Evolutionary conservation across 2,113 vertebrate genomes (phyloP).

Genomic region (Alethe diademata): DNA sequence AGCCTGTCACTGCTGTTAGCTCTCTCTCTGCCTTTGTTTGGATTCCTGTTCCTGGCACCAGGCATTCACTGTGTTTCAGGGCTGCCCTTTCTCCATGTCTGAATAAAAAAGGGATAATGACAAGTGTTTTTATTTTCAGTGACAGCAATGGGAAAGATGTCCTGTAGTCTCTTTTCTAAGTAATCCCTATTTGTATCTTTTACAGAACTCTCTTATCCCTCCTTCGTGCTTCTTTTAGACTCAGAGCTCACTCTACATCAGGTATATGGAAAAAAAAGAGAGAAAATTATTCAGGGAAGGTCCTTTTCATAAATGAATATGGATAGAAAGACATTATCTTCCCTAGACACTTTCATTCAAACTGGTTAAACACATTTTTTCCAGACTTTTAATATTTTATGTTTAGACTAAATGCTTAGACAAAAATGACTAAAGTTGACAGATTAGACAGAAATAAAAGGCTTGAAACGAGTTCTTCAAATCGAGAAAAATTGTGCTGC

Average conservation of each 20-base stretch:
- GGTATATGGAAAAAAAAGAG: neutral
- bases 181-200: neutral
- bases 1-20: neutral
- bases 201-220: neutral
- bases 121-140: neutral
- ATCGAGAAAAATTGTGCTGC: neutral
- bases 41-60: neutral
- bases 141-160: neutral
- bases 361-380: neutral
- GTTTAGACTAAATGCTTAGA: neutral
- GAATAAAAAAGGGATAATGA: neutral
- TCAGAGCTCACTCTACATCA: neutral
- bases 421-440: constrained; percentile 14
- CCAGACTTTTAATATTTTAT: neutral
- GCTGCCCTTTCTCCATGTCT: neutral
- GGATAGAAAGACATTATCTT: neutral
- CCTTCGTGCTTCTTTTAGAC: neutral
- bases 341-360: neutral
- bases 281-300: neutral
- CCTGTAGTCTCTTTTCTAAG: neutral
- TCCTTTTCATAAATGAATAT: neutral
- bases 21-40: neutral
- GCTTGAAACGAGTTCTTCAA: neutral
- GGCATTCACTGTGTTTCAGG: neutral
- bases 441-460: constrained; percentile 6